Evolutionary conservation across 1,140 invertebrate species (phyloP).

Genomic region (Augochlora pura): DNA sequence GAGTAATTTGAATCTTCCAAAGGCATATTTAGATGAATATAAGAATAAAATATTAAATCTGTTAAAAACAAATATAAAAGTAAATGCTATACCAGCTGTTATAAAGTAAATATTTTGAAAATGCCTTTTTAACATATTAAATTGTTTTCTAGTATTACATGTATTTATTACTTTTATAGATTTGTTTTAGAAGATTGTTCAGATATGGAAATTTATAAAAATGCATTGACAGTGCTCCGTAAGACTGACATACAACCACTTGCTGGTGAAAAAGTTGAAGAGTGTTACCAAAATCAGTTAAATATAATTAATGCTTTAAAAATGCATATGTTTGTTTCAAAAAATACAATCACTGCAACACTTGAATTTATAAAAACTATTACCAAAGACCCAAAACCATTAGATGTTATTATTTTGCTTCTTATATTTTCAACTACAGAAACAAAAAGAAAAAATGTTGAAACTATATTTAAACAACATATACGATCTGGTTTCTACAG

Average conservation of each 20-base stretch:
- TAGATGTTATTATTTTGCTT: slow-evolving; percentile 74
- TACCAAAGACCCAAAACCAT: slow-evolving; percentile 66
- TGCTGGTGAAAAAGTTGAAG: slow-evolving; percentile 63
- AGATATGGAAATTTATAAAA: slow-evolving; percentile 61
- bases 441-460: slow-evolving; percentile 67
- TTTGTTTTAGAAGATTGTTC: slow-evolving; percentile 70
- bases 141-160: slow-evolving; percentile 20
- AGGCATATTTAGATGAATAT: slow-evolving; percentile 71
- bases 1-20: slow-evolving; percentile 70
- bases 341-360: slow-evolving; percentile 63
- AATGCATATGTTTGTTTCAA: slow-evolving; percentile 66
- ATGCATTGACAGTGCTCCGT: slow-evolving; percentile 68
- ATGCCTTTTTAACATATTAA: background rate
- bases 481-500: slow-evolving; percentile 73
- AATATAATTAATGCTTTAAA: slow-evolving; percentile 69
- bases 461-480: slow-evolving; percentile 68
- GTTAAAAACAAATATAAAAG: slow-evolving; percentile 61
- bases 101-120: slow-evolving; percentile 62
- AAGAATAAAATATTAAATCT: slow-evolving; percentile 68
- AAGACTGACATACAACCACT: slow-evolving; percentile 70
- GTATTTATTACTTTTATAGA: slow-evolving; percentile 51
- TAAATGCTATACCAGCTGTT: slow-evolving; percentile 69
- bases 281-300: slow-evolving; percentile 72
- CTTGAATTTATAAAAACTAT: slow-evolving; percentile 63
- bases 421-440: slow-evolving; percentile 59